Base-by-base conservation (phyloP, 2,888 invertebrate species). In the Muscina levida region DNA sequence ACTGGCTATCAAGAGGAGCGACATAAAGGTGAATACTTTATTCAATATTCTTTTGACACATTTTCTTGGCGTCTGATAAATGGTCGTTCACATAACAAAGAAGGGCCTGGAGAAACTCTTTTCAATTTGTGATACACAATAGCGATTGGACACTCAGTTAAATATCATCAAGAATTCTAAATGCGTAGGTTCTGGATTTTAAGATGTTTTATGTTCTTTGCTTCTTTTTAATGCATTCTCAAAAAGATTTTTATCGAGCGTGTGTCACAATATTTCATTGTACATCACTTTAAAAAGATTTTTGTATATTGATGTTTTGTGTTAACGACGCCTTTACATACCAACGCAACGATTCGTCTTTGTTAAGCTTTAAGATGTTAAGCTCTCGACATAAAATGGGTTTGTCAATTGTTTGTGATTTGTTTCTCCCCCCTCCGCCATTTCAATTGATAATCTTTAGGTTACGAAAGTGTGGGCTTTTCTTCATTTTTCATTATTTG, bases 391-490 rank as follows among this genome's bases (percentile, higher is more conserved):
- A 53, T 44, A 8, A 22, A 57, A 39, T 71, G 51, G 74, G 70
- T 13, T 79, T 68, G 76, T 68, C 39, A 19, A n/a, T n/a, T n/a
- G n/a, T n/a, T n/a, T n/a, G n/a, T n/a, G n/a, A n/a, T n/a, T n/a
- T n/a, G n/a, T n/a, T n/a, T n/a, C n/a, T n/a, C n/a, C n/a, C n/a
- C n/a, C n/a, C n/a, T n/a, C n/a, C n/a, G n/a, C n/a, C n/a, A n/a
- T n/a, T n/a, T n/a, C n/a, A n/a, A n/a, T n/a, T n/a, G n/a, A n/a
- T n/a, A n/a, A n/a, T n/a, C n/a, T n/a, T n/a, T n/a, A n/a, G n/a
- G n/a, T n/a, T n/a, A n/a, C n/a, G n/a, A n/a, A n/a, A n/a, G 46
- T 74, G 79, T 79, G 75, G 75, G 72, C 37, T 67, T 72, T 70
- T 37, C 19, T 15, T 37, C 22, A 13, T 39, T 48, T 68, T 65